phyloP scores from a whole-genome alignment of 2,888 invertebrate genomes.

The Sarcophaga caerulescens region DNA sequence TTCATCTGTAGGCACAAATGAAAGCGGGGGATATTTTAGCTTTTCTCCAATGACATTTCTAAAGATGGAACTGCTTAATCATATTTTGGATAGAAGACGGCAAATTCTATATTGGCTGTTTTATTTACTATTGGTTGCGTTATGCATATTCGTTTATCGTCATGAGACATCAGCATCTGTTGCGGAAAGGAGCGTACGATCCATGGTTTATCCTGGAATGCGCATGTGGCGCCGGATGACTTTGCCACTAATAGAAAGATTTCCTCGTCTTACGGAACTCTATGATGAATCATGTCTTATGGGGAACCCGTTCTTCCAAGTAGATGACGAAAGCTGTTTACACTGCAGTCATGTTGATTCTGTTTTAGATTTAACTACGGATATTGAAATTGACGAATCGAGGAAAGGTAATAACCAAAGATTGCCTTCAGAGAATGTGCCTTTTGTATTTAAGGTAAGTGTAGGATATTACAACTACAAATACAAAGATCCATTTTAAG shows the following conservation, averaged over 20 bases:
- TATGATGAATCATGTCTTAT: conserved; percentile 93
- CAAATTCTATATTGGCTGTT: conserved; percentile 79
- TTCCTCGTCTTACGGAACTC: conserved; percentile 88
- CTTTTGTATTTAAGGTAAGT: conserved; percentile 83
- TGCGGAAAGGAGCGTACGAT: conserved; percentile 88
- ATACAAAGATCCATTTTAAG: not conserved
- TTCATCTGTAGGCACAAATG: conserved; percentile 16
- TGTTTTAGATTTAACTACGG: conserved; percentile 84
- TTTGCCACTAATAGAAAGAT: conserved; percentile 88
- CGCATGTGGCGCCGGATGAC: conserved; percentile 87
- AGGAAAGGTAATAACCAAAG: not conserved
- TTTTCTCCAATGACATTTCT: conserved; percentile 77
- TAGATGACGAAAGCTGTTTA: conserved; percentile 92
- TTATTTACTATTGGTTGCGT: conserved; percentile 75
- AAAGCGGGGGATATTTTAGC: conserved; percentile 72
- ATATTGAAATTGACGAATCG: conserved; percentile 39
- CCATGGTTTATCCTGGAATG: conserved; percentile 91
- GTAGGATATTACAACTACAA: not conserved
- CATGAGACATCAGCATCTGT: conserved; percentile 79
- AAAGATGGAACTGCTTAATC: conserved; percentile 80
- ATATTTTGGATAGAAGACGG: conserved; percentile 79
- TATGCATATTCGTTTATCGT: conserved; percentile 77
- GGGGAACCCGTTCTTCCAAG: conserved; percentile 91
- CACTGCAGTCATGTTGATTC: conserved; percentile 88
- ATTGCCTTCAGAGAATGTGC: conserved; percentile 76